Evolutionary conservation across 2,797 vertebrate species (phyloP), one percentile per base, ranked within the genome.

Genomic region (Orientallactaga sibirica): DNA sequence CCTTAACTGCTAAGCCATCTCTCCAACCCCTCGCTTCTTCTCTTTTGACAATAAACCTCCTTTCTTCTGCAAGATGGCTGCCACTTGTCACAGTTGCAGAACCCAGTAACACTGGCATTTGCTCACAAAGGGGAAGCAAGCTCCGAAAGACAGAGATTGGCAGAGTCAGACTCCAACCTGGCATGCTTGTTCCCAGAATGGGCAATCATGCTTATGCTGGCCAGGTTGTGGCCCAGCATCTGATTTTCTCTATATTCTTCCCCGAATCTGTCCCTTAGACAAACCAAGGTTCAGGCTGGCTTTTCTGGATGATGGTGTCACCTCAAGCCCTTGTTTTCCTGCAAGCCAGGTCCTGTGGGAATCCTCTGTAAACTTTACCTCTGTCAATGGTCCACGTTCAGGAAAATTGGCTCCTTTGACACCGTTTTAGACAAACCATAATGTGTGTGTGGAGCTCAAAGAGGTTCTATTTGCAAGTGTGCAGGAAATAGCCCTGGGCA

Each of bases 381-480:
- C 95, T 25, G 43, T 95, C 93, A 84, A 79, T 75, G 82, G 81
- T 93, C 93, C 94, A 94, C 2, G 86, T 95, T 95, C 80, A 98
- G 98, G 97, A 97, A 98, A 98, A 98, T 97, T 98, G 97, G 97
- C 98, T 98, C 98, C 97, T 98, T 97, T 97, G 97, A 98, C 98
- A 97, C 98, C 91, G 88, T 98, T 98, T 98, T 97, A 98, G 98
- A 98, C 98, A 98, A 97, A 97, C 96, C 96, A 97, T 98, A 98
- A 98, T 98, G 98, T 20, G 29, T 97, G 98, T 97, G 98, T 98
- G 97, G 0, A 80, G 97, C 98, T 98, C 97, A 97, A 96, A 98
- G 97, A 98, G 95, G 89, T 98, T 98, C 98, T 98, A 98, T 98
- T 98, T 98, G 98, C 98, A 98, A 96, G 97, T 97, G 97, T 98